Evolutionary conservation across 2,888 invertebrate genomes (phyloP), one percentile per base, ranked within the genome.

Genomic region (Chymomyza fuscimana): DNA sequence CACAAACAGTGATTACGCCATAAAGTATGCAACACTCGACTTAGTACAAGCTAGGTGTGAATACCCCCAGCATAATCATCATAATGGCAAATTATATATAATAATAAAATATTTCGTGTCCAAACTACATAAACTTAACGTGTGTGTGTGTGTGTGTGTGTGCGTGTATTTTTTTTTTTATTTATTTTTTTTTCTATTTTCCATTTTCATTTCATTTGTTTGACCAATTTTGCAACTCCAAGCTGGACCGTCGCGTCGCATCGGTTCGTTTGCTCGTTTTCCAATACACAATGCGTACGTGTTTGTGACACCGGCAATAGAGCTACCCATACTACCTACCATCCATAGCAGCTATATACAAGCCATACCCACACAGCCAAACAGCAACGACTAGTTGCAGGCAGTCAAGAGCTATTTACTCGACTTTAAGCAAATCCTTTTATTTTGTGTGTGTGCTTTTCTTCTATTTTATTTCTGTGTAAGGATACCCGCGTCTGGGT

Each of bases 71-170:
- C 81, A 86, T 88, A 88, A 88, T 86, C 88, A 86, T 86, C 82
- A 79, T 87, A 86, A 86, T 86, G 85, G 85, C 88, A 87, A 88
- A 88, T 85, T 85, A 88, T 88, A 86, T 83, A 86, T 88, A 88
- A 86, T 86, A 88, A 86, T 86, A 88, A 86, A 86, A 88, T 86
- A 88, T 86, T 86, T 88, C 87, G 88, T 86, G 86, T 87, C 79
- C 86, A 67, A 88, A 86, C 88, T 86, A 82, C 82, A 79, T 46
- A 77, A 77, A 73, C 73, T 78, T 66, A 71, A 50, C 63, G 16
- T 19, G 16, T 16, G 32, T 19, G 19, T 19, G 19, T 19, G 19
- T 2, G 19, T 19, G 19, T 19, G 19, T 19, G 19, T 19, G n/a
- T n/a, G n/a, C n/a, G n/a, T n/a, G n/a, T n/a, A n/a, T n/a, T n/a